A percentile compares a stretch with the other conserved stretches of the same genome.
Evolutionary conservation across 2,113 vertebrate genomes (phyloP).

Genomic region (Vulpes ferrilata): DNA sequence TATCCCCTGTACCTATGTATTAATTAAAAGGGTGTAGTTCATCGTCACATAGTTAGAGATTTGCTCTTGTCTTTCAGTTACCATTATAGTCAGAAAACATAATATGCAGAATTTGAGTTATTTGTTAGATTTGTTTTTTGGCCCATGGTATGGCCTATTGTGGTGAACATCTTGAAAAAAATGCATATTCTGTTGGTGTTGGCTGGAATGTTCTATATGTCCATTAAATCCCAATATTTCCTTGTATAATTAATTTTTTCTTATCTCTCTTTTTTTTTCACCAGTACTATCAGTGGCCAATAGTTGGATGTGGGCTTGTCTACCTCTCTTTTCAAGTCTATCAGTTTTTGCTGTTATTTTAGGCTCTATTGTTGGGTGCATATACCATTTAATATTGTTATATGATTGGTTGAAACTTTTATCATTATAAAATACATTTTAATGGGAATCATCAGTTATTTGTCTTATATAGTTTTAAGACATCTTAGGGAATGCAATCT

Average conservation of each 20-base stretch:
- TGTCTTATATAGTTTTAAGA: neutral
- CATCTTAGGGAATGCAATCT: neutral
- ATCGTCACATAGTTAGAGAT: neutral
- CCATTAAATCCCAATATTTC: neutral
- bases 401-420: neutral
- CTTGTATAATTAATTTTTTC: neutral
- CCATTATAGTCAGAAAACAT: neutral
- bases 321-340: neutral
- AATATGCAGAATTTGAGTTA: neutral
- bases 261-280: neutral
- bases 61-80: neutral
- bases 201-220: neutral
- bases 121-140: neutral
- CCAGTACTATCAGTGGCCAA: neutral
- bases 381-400: neutral
- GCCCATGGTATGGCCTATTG: neutral
- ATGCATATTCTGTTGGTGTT: neutral
- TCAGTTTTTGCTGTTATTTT: too few species aligned
- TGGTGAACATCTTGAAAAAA: neutral
- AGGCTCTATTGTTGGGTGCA: neutral
- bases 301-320: neutral
- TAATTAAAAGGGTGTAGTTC: neutral
- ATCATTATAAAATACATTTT: slow-evolving; percentile 1
- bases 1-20: neutral
- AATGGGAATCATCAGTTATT: neutral